A percentile compares a stretch with the other conserved stretches of the same genome.
These are phyloP conservation scores for Cariama cristata DNA, from an alignment of 2,113 vertebrate species.

Conservation along the genomic window DNA sequence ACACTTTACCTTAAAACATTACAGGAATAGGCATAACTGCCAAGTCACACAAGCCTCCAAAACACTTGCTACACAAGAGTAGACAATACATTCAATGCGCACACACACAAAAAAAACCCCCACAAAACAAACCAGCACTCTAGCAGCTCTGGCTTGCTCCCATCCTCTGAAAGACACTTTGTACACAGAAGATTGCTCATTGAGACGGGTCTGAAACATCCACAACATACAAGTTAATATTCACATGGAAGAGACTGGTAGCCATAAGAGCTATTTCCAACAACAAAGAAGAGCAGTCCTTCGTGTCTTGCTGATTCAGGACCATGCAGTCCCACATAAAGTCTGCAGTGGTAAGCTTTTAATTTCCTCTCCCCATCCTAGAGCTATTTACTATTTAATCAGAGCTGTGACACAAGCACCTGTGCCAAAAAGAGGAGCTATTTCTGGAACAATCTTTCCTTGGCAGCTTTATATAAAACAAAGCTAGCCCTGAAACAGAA, in stretches of 20 bases:
- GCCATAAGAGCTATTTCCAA: neutral
- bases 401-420: neutral
- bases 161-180: neutral
- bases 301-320: neutral
- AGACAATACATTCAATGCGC: accelerated
- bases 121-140: neutral
- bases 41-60: neutral
- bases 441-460: neutral
- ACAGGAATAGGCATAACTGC: neutral
- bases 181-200: neutral
- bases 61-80: neutral
- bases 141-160: neutral
- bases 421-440: neutral
- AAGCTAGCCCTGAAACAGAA: neutral
- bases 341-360: neutral
- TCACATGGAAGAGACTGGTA: neutral
- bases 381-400: neutral
- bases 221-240: accelerated
- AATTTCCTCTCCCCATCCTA: neutral
- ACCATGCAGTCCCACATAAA: neutral
- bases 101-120: accelerated
- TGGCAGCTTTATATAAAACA: neutral
- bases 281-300: neutral
- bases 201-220: neutral
- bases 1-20: neutral